These are phyloP conservation scores for Pomacea canaliculata DNA, from an alignment of 2,888 invertebrate species.

Conservation along the genomic window DNA sequence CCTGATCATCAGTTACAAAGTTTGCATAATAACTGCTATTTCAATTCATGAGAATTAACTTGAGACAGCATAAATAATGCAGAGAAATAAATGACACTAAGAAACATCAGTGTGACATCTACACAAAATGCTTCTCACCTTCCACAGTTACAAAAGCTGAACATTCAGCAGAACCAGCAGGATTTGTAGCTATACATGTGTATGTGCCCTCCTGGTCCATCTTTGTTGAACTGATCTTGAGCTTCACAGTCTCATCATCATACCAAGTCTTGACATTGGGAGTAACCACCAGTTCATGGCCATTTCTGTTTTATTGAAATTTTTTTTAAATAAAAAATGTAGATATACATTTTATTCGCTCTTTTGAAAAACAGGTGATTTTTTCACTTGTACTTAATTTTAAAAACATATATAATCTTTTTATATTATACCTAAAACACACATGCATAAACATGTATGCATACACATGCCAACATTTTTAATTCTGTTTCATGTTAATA, in stretches of 20 bases:
- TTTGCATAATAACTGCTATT: no score
- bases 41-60: no score
- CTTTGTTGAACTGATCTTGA: conserved; percentile 54
- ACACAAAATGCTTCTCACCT: conserved; percentile 75
- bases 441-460: background rate
- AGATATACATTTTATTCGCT: background rate
- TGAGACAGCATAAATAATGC: no score
- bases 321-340: no score
- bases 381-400: background rate
- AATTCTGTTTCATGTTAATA: no score
- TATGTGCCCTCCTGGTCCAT: conserved; percentile 80
- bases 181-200: conserved; percentile 92
- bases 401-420: background rate
- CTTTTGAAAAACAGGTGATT: no score
- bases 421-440: background rate
- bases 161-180: conserved; percentile 85
- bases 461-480: no score
- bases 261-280: conserved; percentile 83
- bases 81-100: no score
- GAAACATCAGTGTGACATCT: no score
- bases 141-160: conserved; percentile 81
- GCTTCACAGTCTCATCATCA: conserved; percentile 69
- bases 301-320: conserved; percentile 34
- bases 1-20: no score
- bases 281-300: conserved; percentile 70